phyloP scores from a whole-genome alignment of 2,797 vertebrate genomes.

The Danio jaintianensis region DNA sequence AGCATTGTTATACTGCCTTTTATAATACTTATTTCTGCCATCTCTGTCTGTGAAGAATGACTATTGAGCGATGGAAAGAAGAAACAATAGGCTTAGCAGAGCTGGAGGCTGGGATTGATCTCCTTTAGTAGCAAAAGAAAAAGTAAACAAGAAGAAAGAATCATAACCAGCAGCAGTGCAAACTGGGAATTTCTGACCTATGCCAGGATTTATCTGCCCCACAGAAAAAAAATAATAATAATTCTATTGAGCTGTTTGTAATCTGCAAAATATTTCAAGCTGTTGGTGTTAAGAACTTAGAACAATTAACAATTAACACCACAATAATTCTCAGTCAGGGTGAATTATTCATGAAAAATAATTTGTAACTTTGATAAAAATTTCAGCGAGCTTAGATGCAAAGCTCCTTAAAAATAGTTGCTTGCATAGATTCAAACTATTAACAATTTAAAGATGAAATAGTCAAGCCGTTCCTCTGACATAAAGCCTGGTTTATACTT shows the following conservation, averaged over 20 bases:
- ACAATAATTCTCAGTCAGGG: not conserved
- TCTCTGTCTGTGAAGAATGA: conserved; percentile 40
- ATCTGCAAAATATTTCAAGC: not conserved
- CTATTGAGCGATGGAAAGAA: conserved; percentile 24
- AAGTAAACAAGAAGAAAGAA: conserved; percentile 29
- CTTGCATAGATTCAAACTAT: not conserved
- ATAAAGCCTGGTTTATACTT: too few relatives aligned
- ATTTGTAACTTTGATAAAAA: not conserved
- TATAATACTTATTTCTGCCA: conserved; percentile 39
- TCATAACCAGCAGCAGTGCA: conserved; percentile 1
- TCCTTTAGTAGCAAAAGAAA: conserved; percentile 17
- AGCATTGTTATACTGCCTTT: conserved; percentile 35
- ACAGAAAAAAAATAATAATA: not conserved
- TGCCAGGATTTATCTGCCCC: not conserved
- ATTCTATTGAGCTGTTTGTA: not conserved
- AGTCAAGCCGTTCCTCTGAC: not conserved
- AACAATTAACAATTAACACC: conserved; percentile 14
- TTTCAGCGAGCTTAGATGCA: not conserved
- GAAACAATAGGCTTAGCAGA: conserved; percentile 35
- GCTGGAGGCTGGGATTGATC: conserved; percentile 33
- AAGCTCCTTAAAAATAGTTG: not conserved
- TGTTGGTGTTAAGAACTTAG: not conserved
- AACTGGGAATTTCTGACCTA: conserved; percentile 21
- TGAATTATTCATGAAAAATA: not conserved
- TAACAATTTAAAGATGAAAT: not conserved